These are phyloP conservation scores for Lontra canadensis DNA, from an alignment of 2,113 vertebrate species.

Conservation along the genomic window DNA sequence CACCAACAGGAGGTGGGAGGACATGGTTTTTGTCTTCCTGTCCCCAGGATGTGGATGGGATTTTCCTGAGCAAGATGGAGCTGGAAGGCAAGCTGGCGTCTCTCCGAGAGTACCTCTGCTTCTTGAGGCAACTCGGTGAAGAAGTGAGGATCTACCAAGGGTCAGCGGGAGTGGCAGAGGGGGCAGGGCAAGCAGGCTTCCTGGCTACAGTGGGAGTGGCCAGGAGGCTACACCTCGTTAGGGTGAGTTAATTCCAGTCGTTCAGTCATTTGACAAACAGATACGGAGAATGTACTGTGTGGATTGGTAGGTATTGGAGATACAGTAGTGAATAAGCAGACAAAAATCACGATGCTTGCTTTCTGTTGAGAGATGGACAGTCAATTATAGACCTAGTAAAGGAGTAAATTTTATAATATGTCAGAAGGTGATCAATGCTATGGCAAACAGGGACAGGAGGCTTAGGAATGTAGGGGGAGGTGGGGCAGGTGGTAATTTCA, in stretches of 20 bases:
- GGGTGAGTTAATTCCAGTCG: neutral
- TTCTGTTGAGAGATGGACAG: neutral
- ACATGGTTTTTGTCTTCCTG: neutral
- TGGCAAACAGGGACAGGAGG: neutral
- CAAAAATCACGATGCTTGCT: neutral
- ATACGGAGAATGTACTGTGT: neutral
- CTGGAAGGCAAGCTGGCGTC: slow-evolving; percentile 80
- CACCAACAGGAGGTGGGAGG: neutral
- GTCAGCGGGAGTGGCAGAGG: neutral
- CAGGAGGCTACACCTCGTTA: neutral
- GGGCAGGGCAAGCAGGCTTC: neutral
- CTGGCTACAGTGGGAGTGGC: neutral
- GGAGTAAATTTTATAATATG: neutral
- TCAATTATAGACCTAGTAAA: neutral
- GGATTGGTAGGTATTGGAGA: neutral
- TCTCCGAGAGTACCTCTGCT: slow-evolving; percentile 77
- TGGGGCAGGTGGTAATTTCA: neutral
- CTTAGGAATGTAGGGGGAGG: neutral
- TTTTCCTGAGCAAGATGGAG: slow-evolving; percentile 85
- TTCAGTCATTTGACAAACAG: neutral
- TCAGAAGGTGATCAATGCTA: neutral
- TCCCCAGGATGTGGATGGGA: slow-evolving; percentile 84
- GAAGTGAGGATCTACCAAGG: slow-evolving; percentile 76
- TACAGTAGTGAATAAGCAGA: neutral
- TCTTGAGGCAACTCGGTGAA: slow-evolving; percentile 81